These are phyloP conservation scores for Platysternon megacephalum DNA, from an alignment of 2,113 vertebrate genomes.

Conservation along the genomic window DNA sequence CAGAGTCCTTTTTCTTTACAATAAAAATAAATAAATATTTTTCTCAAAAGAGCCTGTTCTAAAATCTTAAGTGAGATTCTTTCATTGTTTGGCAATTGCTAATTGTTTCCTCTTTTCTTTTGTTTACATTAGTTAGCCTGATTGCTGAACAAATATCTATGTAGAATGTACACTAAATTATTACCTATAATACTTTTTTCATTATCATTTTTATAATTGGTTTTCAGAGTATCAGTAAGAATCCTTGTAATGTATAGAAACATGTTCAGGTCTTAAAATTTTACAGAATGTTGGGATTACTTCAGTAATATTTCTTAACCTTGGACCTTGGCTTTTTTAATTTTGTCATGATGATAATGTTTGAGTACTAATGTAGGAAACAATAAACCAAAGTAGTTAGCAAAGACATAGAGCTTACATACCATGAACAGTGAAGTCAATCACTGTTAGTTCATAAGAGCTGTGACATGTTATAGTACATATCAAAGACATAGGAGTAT, in stretches of 20 bases:
- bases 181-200: not conserved
- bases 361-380: not conserved
- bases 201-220: not conserved
- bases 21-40: no score
- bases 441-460: not conserved
- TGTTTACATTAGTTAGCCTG: not conserved
- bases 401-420: not conserved
- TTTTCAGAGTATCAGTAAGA: not conserved
- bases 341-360: not conserved
- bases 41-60: not conserved
- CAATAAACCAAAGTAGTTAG: not conserved
- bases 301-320: not conserved
- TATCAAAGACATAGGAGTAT: not conserved
- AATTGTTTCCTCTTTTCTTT: not conserved
- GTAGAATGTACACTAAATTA: not conserved
- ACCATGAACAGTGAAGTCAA: not conserved
- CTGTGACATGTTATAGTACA: not conserved
- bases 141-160: not conserved
- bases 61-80: not conserved
- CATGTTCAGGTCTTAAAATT: not conserved
- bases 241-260: not conserved
- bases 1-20: not conserved
- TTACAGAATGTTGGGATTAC: not conserved
- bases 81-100: not conserved
- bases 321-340: rapidly evolving